Conservation (phyloP, 1,140 invertebrate genomes). For the Diachasmimorpha longicaudata region DNA sequence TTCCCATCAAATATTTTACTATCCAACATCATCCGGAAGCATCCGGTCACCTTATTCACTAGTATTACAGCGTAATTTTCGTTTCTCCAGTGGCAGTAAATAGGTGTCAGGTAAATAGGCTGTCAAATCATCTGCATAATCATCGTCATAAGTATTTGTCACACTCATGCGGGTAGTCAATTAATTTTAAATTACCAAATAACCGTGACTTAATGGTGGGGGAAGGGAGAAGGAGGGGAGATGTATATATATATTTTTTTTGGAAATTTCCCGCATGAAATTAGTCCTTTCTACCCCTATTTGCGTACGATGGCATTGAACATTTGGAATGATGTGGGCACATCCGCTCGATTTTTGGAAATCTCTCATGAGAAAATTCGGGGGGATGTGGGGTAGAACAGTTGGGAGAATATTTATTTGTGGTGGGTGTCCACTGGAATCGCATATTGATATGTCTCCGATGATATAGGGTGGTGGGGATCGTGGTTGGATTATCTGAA, state of each 20-base stretch:
- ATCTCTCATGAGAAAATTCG: background rate
- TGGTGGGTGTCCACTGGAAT: constrained; percentile 9
- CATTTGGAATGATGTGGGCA: background rate
- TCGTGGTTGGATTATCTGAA: constrained; percentile 59
- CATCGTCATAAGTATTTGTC: background rate
- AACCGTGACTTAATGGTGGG: background rate
- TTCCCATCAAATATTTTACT: constrained; percentile 33
- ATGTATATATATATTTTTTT: too few species aligned
- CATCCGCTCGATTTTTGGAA: background rate
- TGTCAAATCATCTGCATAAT: background rate
- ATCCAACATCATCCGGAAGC: background rate
- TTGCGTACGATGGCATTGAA: background rate
- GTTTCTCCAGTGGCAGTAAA: background rate
- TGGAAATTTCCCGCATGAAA: constrained; percentile 29
- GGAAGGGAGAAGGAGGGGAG: too few species aligned
- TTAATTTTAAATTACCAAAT: background rate
- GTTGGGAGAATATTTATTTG: background rate
- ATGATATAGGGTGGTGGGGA: constrained; percentile 6
- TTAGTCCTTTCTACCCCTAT: background rate
- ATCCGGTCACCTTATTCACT: background rate
- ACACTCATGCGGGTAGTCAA: background rate
- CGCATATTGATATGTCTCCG: constrained; percentile 55
- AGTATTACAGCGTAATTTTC: background rate
- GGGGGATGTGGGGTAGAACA: background rate
- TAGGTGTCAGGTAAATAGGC: background rate